These are phyloP conservation scores for Callyntrura sp. DNA, from an alignment of 2,888 invertebrate species.

Conservation along the genomic window DNA sequence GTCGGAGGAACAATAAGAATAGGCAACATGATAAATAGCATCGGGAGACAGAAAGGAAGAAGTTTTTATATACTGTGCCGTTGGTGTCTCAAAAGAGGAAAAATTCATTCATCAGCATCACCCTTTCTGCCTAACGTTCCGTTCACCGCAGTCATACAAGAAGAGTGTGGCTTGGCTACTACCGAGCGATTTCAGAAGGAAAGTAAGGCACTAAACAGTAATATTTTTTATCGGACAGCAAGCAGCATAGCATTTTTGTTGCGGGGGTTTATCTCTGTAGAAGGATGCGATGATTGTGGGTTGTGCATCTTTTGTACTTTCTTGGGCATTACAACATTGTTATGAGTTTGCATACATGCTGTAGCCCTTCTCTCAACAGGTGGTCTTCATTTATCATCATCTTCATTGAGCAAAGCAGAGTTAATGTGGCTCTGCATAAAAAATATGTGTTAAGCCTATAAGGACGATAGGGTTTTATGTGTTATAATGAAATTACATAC, in stretches of 20 bases:
- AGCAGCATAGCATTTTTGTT: conserved; percentile 19
- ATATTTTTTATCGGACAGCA: conserved; percentile 28
- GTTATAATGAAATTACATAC: background rate
- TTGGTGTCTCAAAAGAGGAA: background rate
- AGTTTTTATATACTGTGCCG: conserved; percentile 1
- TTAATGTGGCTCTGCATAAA: conserved; percentile 39
- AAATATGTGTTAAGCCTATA: conserved; percentile 3
- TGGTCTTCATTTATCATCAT: conserved; percentile 84
- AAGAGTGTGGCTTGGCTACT: too few relatives aligned
- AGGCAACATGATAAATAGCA: conserved; percentile 49
- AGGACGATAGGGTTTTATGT: background rate
- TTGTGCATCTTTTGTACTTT: conserved; percentile 28
- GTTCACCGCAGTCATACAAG: background rate
- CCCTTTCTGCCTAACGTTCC: background rate
- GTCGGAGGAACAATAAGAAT: conserved; percentile 71
- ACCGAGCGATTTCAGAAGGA: background rate
- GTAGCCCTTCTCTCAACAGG: conserved; percentile 83
- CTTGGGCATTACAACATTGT: conserved; percentile 44
- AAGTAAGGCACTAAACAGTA: background rate
- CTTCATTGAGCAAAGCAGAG: conserved; percentile 83
- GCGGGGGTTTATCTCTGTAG: background rate
- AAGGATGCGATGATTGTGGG: conserved; percentile 16
- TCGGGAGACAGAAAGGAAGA: conserved; percentile 80
- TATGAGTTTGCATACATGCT: conserved; percentile 24
- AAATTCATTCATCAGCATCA: background rate